Percentiles rank a stretch among this genome's conserved stretches.
Evolutionary conservation across 2,113 vertebrate genomes (phyloP).

Genomic region (Elachura formosa): DNA sequence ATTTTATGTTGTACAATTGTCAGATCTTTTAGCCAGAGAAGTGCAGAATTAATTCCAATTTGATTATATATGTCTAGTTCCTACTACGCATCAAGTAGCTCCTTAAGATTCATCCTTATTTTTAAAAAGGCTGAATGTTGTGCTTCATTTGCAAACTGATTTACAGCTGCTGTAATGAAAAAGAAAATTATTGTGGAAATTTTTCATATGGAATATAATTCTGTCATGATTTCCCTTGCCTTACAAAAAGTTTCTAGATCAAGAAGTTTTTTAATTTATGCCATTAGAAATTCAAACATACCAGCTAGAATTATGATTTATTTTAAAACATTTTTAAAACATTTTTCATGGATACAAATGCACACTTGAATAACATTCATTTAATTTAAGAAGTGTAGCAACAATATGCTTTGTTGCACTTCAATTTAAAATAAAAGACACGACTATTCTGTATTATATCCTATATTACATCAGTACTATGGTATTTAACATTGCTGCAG

Average conservation of each 20-base stretch:
- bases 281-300: background rate
- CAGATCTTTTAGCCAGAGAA: background rate
- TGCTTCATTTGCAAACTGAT: background rate
- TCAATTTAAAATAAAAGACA: conserved; percentile 74
- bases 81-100: background rate
- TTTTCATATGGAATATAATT: background rate
- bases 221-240: background rate
- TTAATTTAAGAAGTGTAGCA: conserved; percentile 65
- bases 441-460: conserved; percentile 71
- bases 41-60: background rate
- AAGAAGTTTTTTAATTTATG: background rate
- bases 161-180: background rate
- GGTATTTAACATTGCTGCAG: conserved; percentile 68
- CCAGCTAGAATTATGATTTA: background rate
- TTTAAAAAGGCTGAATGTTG: background rate
- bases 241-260: background rate
- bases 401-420: conserved; percentile 73
- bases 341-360: background rate
- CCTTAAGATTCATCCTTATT: background rate
- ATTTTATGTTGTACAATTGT: background rate
- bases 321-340: background rate
- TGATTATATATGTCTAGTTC: background rate
- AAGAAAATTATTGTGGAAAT: background rate
- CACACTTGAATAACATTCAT: conserved; percentile 59
- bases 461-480: conserved; percentile 49